phyloP scores from a whole-genome alignment of 2,888 invertebrate species.

The Halocaridina rubra region DNA sequence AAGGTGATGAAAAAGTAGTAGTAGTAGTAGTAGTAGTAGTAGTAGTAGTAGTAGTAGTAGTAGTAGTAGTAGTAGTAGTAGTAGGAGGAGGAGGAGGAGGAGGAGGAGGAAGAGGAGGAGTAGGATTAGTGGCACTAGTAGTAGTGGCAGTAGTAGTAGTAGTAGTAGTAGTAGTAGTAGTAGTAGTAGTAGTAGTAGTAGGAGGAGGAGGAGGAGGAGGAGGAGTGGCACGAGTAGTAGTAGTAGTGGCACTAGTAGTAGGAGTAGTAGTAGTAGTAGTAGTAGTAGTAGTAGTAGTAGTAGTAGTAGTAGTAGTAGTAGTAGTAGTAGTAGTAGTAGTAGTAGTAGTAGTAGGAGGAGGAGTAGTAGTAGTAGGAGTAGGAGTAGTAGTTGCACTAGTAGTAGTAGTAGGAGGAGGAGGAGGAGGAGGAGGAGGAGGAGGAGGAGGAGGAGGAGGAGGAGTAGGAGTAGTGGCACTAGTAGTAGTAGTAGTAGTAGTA shows the following conservation, averaged over 20 bases:
- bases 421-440: neutral
- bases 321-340: slow-evolving; percentile 29
- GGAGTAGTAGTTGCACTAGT: neutral
- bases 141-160: slow-evolving; percentile 22
- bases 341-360: slow-evolving; percentile 8
- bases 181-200: slow-evolving; percentile 11
- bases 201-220: neutral
- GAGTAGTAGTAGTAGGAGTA: neutral
- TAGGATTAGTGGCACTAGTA: slow-evolving; percentile 2
- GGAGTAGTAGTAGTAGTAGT: too few relatives aligned
- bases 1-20: too few relatives aligned
- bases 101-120: neutral
- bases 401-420: neutral
- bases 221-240: neutral
- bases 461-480: neutral
- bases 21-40: slow-evolving; percentile 27
- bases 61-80: slow-evolving; percentile 29
- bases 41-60: slow-evolving; percentile 27
- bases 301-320: slow-evolving; percentile 24
- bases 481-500: slow-evolving; percentile 29
- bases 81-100: neutral
- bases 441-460: neutral
- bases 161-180: slow-evolving; percentile 29
- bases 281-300: slow-evolving; percentile 29
- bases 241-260: too few relatives aligned